These are phyloP conservation scores for Nysson spinosus DNA, from an alignment of 2,888 invertebrate genomes.

Conservation along the genomic window DNA sequence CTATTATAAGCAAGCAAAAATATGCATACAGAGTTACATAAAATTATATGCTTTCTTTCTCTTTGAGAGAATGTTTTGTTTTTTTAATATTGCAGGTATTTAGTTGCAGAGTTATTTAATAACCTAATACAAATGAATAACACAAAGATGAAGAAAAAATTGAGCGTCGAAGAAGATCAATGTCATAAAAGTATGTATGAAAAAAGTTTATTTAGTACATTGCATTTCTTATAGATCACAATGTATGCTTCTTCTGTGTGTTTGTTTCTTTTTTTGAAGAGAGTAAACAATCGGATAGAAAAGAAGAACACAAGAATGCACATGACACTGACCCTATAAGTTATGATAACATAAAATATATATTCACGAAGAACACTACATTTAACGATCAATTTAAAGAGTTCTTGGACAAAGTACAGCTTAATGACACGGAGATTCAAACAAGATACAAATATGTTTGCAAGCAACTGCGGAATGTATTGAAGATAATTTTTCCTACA, in stretches of 20 bases:
- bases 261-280: too few relatives aligned
- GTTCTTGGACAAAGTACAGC: constrained; percentile 60
- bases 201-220: background rate
- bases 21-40: too few relatives aligned
- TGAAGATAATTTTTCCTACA: constrained; percentile 61
- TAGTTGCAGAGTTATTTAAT: constrained; percentile 61
- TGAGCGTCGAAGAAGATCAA: constrained; percentile 40
- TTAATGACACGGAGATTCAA: constrained; percentile 57
- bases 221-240: background rate
- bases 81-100: constrained; percentile 55
- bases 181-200: constrained; percentile 32
- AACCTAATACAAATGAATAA: constrained; percentile 53
- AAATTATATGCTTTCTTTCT: too few relatives aligned
- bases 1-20: too few relatives aligned
- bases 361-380: constrained; percentile 51
- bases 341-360: constrained; percentile 60
- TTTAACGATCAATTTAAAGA: constrained; percentile 64
- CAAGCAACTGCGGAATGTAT: constrained; percentile 54
- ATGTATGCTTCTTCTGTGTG: constrained; percentile 5
- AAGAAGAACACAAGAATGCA: background rate
- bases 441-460: constrained; percentile 62
- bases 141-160: constrained; percentile 58
- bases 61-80: too few relatives aligned
- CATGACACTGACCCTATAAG: constrained; percentile 40
- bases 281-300: background rate